Evolutionary conservation across 2,888 invertebrate species (phyloP).

Genomic region (Andrena dorsata): DNA sequence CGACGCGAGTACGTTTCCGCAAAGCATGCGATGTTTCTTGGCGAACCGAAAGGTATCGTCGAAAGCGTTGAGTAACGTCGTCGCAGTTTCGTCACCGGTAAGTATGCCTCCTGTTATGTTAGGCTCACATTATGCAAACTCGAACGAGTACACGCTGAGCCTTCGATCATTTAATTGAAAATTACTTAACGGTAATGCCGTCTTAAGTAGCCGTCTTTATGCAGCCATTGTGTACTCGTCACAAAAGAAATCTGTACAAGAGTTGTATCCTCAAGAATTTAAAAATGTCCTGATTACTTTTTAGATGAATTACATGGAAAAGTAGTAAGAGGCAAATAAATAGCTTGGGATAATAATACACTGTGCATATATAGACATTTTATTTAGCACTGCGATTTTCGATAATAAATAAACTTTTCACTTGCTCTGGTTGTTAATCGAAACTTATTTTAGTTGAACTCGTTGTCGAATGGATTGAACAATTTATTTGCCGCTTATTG

Average conservation of each 20-base stretch:
- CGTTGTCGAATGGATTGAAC: no score
- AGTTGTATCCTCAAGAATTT: background rate
- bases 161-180: background rate
- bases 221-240: background rate
- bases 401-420: no score
- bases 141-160: background rate
- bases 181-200: background rate
- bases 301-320: no score
- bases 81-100: constrained; percentile 46
- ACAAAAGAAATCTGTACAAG: background rate
- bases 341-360: no score
- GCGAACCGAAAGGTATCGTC: constrained; percentile 16
- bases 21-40: constrained; percentile 33
- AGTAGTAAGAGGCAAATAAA: no score
- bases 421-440: no score
- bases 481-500: no score
- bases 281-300: no score
- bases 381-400: no score
- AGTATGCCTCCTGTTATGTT: constrained; percentile 9
- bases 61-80: constrained; percentile 27
- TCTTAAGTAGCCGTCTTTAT: background rate
- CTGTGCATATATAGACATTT: no score
- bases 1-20: constrained; percentile 40
- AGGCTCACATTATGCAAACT: constrained; percentile 4
- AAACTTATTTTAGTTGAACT: no score